These are phyloP conservation scores for Hemicordylus capensis DNA, from an alignment of 2,113 vertebrate species.

Conservation along the genomic window DNA sequence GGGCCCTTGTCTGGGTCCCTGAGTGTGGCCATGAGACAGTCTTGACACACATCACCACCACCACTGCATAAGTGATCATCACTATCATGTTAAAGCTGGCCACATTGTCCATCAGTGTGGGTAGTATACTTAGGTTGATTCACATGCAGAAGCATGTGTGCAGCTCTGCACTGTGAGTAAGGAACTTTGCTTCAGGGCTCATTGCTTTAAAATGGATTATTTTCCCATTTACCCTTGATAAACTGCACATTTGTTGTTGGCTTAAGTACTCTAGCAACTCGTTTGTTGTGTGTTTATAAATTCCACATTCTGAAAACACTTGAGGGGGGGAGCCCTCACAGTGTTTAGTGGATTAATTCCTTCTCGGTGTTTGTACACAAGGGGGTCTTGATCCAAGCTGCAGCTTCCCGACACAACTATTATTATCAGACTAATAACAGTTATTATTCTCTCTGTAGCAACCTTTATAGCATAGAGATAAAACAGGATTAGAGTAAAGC, in stretches of 20 bases:
- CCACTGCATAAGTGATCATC: no score
- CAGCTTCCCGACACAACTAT: neutral
- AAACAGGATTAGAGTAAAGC: neutral
- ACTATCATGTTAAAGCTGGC: no score
- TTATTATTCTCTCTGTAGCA: slow-evolving; percentile 10
- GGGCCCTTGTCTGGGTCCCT: no score
- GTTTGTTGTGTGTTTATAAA: neutral
- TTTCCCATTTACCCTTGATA: no score
- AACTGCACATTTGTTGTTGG: neutral
- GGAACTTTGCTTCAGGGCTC: no score
- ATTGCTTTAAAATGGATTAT: no score
- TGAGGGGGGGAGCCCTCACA: neutral
- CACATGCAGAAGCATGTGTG: no score
- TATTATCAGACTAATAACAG: neutral
- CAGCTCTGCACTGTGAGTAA: no score
- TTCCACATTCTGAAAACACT: neutral
- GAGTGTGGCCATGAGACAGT: no score
- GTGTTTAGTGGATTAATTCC: neutral
- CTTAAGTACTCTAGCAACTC: neutral
- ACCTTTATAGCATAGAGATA: neutral
- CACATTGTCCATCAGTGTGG: no score
- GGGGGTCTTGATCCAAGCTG: neutral
- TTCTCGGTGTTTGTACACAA: neutral
- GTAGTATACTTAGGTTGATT: no score
- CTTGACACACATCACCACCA: no score